Evolutionary conservation across 2,888 invertebrate species (phyloP).

Genomic region (Mythimna impura): DNA sequence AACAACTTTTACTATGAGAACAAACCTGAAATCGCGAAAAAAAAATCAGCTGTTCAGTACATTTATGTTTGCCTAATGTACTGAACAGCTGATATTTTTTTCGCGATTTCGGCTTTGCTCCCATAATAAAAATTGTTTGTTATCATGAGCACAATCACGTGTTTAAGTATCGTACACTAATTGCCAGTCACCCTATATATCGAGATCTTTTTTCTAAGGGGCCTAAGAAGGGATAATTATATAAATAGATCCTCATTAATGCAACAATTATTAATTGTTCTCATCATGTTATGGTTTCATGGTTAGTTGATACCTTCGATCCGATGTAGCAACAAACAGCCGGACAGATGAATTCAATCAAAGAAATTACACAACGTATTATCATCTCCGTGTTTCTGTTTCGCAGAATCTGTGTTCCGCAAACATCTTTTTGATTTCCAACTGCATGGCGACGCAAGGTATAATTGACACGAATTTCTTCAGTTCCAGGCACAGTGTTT

Average conservation of each 20-base stretch:
- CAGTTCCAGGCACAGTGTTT: constrained; percentile 39
- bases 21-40: no score
- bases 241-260: constrained; percentile 51
- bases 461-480: constrained; percentile 23
- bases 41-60: no score
- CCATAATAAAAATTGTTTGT: no score
- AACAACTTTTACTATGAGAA: no score
- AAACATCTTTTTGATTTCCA: constrained; percentile 62
- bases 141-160: no score
- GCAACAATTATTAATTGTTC: constrained; percentile 62
- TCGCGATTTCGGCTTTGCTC: no score
- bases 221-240: constrained; percentile 35
- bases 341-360: constrained; percentile 42
- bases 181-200: no score
- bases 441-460: constrained; percentile 13
- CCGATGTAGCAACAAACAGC: constrained; percentile 46
- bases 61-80: no score
- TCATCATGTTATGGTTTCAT: constrained; percentile 58
- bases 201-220: neutral
- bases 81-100: no score
- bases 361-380: constrained; percentile 62
- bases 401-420: constrained; percentile 64
- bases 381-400: constrained; percentile 69
- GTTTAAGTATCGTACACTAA: no score
- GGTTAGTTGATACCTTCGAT: constrained; percentile 44